Conservation (phyloP, 2,113 vertebrate genomes). For the Epinephelus lanceolatus region DNA sequence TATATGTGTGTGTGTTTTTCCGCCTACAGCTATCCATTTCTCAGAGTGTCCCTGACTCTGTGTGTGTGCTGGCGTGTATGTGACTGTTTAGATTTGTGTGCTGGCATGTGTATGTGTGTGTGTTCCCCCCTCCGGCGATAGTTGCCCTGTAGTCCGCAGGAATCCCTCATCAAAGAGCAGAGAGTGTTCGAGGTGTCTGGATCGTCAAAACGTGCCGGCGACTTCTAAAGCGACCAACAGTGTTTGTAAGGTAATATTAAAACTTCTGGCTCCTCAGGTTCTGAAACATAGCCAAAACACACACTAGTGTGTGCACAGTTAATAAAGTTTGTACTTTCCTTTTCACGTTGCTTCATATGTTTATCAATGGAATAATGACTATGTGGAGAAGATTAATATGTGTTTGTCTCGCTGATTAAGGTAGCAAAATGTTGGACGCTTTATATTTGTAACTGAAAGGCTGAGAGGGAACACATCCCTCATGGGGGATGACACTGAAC, state of each 20-base stretch:
- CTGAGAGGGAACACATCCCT: conserved; percentile 17
- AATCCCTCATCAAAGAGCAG: conserved; percentile 78
- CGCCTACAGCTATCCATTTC: conserved; percentile 72
- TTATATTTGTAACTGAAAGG: no score
- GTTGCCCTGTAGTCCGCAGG: conserved; percentile 70
- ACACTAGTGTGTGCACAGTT: neutral
- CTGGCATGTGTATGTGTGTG: conserved; percentile 33
- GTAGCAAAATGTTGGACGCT: no score
- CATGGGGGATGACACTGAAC: conserved; percentile 5
- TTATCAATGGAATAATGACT: neutral
- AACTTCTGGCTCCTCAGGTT: conserved; percentile 14
- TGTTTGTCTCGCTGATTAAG: no score
- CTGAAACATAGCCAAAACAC: conserved; percentile 1
- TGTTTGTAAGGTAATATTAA: conserved; percentile 31
- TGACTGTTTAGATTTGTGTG: conserved; percentile 65
- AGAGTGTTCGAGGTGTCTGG: conserved; percentile 72
- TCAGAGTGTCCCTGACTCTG: conserved; percentile 48
- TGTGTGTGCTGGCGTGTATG: conserved; percentile 59
- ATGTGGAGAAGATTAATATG: neutral
- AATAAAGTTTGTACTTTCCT: neutral
- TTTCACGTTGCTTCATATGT: neutral
- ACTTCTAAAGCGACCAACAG: conserved; percentile 58
- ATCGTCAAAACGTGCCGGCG: conserved; percentile 63
- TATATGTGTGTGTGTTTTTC: conserved; percentile 32
- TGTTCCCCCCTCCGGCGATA: conserved; percentile 61